These are phyloP conservation scores for Strigops habroptila DNA, from an alignment of 2,113 vertebrate genomes.

Conservation along the genomic window DNA sequence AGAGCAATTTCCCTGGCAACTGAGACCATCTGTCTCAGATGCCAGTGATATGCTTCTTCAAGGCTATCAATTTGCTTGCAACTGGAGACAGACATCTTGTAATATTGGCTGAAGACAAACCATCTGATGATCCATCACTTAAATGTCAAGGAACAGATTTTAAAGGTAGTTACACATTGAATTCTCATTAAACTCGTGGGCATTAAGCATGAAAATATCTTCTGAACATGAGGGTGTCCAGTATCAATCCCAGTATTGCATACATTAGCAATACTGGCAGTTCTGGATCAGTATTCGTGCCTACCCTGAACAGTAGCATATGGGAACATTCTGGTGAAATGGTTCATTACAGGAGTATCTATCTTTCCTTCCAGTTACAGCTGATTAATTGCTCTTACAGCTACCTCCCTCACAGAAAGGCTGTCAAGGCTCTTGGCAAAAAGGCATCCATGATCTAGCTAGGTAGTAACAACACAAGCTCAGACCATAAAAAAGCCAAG, in stretches of 20 bases:
- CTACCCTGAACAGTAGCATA: rapidly evolving
- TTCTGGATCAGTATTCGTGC: background rate
- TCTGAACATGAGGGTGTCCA: background rate
- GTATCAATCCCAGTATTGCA: background rate
- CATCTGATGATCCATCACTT: background rate
- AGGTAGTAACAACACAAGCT: background rate
- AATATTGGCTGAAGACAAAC: background rate
- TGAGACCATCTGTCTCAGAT: background rate
- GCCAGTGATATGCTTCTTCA: background rate
- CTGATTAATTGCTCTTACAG: background rate
- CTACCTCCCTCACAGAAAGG: background rate
- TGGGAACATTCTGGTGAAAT: background rate
- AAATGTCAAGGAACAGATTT: background rate
- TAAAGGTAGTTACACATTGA: background rate
- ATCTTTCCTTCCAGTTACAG: background rate
- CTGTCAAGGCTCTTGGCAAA: background rate
- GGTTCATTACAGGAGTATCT: background rate
- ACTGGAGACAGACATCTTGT: background rate
- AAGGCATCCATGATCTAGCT: background rate
- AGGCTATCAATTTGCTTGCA: background rate
- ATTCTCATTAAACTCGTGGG: background rate
- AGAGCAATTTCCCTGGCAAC: background rate
- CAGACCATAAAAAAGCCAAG: background rate
- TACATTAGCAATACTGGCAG: background rate
- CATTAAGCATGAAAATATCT: background rate